Conservation (phyloP, 1,140 invertebrate species). For the Zaprionus vittiger region DNA sequence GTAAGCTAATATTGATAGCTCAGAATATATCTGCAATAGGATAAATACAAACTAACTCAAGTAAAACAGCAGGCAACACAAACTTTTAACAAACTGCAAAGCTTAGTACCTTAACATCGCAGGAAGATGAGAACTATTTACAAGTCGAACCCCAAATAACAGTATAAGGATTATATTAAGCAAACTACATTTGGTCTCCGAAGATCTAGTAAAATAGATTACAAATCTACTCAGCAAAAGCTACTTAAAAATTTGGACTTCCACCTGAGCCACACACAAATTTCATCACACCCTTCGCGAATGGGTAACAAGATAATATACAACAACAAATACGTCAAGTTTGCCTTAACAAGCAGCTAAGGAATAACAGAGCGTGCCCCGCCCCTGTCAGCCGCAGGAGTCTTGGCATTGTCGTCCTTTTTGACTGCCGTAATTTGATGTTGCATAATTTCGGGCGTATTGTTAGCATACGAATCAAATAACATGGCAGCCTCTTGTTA, state of each 20-base stretch:
- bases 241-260: background rate
- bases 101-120: too few species aligned
- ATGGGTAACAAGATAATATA: background rate
- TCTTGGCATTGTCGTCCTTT: conserved; percentile 20
- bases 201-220: background rate
- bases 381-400: conserved; percentile 34
- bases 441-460: conserved; percentile 51
- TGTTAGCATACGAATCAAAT: conserved; percentile 34
- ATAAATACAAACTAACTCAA: too few species aligned
- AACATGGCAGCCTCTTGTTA: conserved; percentile 8
- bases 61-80: background rate
- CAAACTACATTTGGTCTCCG: too few species aligned
- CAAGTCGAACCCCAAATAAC: too few species aligned
- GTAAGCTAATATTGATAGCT: too few species aligned
- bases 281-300: background rate
- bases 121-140: too few species aligned
- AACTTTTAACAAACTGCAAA: too few species aligned
- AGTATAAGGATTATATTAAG: too few species aligned
- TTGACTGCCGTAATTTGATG: conserved; percentile 42
- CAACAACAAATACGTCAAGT: conserved; percentile 61
- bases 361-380: conserved; percentile 19
- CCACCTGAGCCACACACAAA: background rate
- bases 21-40: too few species aligned
- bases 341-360: conserved; percentile 54
- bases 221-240: background rate